Base-by-base conservation (phyloP, 2,888 invertebrate genomes). In the Catotricha subobsoleta region DNA sequence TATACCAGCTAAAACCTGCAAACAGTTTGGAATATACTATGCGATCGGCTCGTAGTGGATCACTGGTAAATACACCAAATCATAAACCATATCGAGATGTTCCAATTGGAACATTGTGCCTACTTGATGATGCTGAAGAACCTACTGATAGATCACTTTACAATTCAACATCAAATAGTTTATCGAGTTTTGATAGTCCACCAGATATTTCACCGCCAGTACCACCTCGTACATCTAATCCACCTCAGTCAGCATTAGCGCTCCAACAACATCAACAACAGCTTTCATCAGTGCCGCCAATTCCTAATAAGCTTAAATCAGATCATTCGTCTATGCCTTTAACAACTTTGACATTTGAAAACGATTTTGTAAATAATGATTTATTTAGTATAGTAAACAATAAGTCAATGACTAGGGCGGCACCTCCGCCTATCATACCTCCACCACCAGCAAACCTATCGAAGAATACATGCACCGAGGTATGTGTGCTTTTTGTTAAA, bases 131-230 rank as follows among this genome's bases (percentile, higher is more conserved):
- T 16, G 43, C 36, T 33, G 43, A 43, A 9, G 38, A 31, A 34
- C 21, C 34, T 20, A n/a, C n/a, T 12, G 30, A 30, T 15, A 15
- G 15, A 13, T 39, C 39, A 9, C 7, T 10, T 16, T 28, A 39
- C 28, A 28, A 27, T 28, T 39, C 39, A 19, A 21, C 20, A 4
- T 19, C 39, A n/a, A 39, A 39, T n/a, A 39, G 39, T 28, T 27
- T 19, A 29, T 34, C n/a, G 6, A 39, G 39, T 18, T 39, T 57
- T 48, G 62, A 62, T 46, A 53, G 47, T 44, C 61, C 62, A 20
- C 62, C 62, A 27, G 59, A 60, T 45, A 53, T 62, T 50, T 59
- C 62, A 34, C 62, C 62, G 13, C 62, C 62, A 5, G 54, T 62
- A 39, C 62, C 62, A 13, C 59, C 59, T 21, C 49, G 41, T 10